Base-by-base conservation (phyloP, 2,888 invertebrate species). In the Lathronympha strigana region DNA sequence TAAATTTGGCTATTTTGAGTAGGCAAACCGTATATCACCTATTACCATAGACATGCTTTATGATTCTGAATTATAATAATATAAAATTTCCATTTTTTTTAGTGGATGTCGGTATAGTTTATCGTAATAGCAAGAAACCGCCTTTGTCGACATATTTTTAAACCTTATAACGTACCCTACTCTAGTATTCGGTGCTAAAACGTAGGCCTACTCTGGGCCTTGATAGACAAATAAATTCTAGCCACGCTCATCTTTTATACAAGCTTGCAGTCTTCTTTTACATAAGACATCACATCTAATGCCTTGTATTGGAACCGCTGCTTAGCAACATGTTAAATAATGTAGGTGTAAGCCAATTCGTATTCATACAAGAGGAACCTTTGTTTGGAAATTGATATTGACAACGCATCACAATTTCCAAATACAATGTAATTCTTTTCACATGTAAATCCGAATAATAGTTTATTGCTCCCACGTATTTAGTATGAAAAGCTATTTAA, bases 201-300 rank as follows among this genome's bases (percentile, higher is more conserved):
- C 54, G 6, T 63, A 36, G 58, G 19, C 51, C 33, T 53, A 25
- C 45, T 45, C 51, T 36, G 58, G 33, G 58, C 60, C 36, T 51
- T 21, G 33, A 63, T 33, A 53, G 51, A 58, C 51, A 60, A 45
- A 64, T 55, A 25, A 54, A 55, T 64, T 64, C 51, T 21, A 17
- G 21, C 58, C 64, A 64, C 64, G 58, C 50, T 60, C 38, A 63
- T n/a, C 36, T 40, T 63, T 51, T 45, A 45, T 28, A 51, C 6
- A 28, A 43, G 54, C 54, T 25, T 40, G 57, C 19, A 33, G 19
- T 21, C 13, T 13, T 1, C 13, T 21, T 21, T 15, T 57, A 31
- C 43, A 57, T 40, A 38, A 55, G 43, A 45, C 43, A 19, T 55
- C 13, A 21, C n/a, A 13, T 8, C 4, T 45, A 31, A 45, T 45